These are phyloP conservation scores for Malurus leucopterus DNA, from an alignment of 2,797 vertebrate species.

Conservation along the genomic window DNA sequence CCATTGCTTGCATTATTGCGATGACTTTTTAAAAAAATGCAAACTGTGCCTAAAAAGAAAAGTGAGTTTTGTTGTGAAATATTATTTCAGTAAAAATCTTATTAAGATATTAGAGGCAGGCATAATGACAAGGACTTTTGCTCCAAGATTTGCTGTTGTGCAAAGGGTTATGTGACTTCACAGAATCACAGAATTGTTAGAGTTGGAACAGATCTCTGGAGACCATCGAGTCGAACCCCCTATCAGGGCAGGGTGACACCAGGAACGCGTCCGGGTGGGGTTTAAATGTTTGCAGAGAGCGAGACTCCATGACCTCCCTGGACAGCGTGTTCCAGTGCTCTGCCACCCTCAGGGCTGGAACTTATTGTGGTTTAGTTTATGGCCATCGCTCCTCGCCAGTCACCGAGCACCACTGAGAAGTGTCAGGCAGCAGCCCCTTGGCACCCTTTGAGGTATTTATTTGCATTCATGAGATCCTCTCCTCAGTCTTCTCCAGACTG, in stretches of 20 bases:
- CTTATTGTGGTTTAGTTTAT: neutral
- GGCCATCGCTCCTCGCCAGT: neutral
- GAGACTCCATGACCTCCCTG: neutral
- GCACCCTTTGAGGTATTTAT: neutral
- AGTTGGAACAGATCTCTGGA: neutral
- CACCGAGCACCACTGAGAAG: neutral
- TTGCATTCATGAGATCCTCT: neutral
- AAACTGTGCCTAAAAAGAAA: neutral
- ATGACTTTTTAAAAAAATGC: neutral
- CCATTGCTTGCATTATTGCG: neutral
- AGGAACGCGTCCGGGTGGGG: rapidly evolving
- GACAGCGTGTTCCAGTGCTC: neutral
- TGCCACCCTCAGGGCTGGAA: neutral
- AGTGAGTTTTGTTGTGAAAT: neutral
- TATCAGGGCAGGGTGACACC: neutral
- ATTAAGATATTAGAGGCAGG: neutral
- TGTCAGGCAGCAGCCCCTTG: neutral
- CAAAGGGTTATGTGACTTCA: neutral
- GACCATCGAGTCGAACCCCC: neutral
- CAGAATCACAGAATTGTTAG: neutral
- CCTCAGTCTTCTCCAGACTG: neutral
- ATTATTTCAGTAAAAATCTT: neutral
- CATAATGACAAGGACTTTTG: neutral
- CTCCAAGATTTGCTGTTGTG: neutral
- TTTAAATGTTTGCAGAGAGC: too few species aligned